These are phyloP conservation scores for Ibycter americanus DNA, from an alignment of 2,797 vertebrate species.

Conservation along the genomic window DNA sequence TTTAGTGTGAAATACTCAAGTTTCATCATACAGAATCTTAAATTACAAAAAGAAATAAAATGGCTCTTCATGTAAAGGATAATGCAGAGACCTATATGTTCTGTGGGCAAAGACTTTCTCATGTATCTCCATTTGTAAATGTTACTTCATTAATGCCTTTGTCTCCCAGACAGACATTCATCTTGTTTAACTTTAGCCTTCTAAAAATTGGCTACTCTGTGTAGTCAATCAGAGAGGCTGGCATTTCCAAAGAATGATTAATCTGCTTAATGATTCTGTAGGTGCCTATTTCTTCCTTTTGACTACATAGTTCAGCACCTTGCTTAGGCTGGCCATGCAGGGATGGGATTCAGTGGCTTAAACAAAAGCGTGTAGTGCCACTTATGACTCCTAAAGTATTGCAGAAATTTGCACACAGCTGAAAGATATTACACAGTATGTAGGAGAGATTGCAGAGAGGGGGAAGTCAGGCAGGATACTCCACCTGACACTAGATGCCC, in stretches of 20 bases:
- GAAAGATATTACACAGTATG: background rate
- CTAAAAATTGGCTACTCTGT: background rate
- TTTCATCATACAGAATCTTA: background rate
- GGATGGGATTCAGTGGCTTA: background rate
- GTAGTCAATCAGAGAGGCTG: background rate
- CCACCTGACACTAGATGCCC: background rate
- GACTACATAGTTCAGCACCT: background rate
- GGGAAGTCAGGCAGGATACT: rapidly evolving
- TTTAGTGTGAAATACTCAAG: background rate
- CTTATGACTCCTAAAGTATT: background rate
- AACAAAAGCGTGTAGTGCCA: background rate
- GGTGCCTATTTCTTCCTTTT: background rate
- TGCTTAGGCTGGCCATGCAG: background rate
- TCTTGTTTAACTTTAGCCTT: background rate
- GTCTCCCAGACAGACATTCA: background rate
- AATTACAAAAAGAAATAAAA: background rate
- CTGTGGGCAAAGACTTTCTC: background rate
- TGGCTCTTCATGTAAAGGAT: background rate
- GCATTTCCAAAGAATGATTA: background rate
- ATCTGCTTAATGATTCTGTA: background rate
- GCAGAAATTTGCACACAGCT: background rate
- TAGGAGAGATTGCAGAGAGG: background rate
- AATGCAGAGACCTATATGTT: background rate
- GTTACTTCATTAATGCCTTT: background rate
- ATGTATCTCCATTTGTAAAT: background rate